Evolutionary conservation across 2,797 vertebrate genomes (phyloP), one percentile per base, ranked within the genome.

Genomic region (Falco novaeseelandiae): DNA sequence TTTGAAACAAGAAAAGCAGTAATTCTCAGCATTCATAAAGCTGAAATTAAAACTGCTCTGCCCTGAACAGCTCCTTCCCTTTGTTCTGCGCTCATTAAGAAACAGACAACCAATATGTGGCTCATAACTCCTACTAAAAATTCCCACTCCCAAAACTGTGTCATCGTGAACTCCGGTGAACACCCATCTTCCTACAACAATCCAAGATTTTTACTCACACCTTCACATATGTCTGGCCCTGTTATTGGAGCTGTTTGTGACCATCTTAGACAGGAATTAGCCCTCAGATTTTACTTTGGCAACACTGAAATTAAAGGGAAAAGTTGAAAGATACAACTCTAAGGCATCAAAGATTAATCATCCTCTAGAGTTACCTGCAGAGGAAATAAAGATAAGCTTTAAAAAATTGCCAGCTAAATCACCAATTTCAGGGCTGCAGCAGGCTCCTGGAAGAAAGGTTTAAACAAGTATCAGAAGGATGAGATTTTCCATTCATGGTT

Each of bases 221-320:
- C 20, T 66, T 86, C 49, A 72, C 21, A 17, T 61, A 54, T 9
- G 5, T 42, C 46, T 74, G n/a, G 14, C 3, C 27, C 40, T 79
- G 19, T 73, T 80, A 71, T 7, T 61, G 42, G 20, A 67, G 21
- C 8, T 83, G 51, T 29, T 71, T 85, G 34, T 71, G 36, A 85
- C 14, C 42, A 70, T 4, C 8, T 80, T 55, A 83, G 40, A 55
- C 6, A 77, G 51, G 27, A 90, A 89, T 73, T 69, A 93, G 62
- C 54, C 78, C 49, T 89, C 86, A 65, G 59, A 73, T 85, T 90
- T 95, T 87, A 91, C 42, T 71, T 90, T 80, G 76, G 49, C 40
- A 96, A 87, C 52, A 81, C n/a, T 42, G 52, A 90, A 84, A 92
- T 89, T 57, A 93, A 90, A 85, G 34, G n/a, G 32, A 83, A 81